Conservation (phyloP, 2,113 vertebrate genomes). For the Shinisaurus crocodilurus region DNA sequence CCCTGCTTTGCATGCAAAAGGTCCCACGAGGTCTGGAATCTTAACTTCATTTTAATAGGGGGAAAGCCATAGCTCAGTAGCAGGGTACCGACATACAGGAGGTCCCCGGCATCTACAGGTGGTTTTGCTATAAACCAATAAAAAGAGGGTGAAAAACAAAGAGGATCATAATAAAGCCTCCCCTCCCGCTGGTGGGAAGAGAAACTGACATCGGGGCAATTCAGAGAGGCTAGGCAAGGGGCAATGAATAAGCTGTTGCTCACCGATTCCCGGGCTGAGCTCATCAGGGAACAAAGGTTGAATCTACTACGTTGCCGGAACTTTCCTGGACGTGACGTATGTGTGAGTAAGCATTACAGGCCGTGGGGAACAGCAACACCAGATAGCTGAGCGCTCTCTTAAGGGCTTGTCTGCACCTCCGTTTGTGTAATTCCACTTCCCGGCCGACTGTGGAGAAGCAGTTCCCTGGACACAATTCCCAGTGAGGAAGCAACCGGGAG, state of each 20-base stretch:
- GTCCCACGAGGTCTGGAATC: no score
- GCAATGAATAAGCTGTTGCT: not conserved
- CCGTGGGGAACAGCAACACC: not conserved
- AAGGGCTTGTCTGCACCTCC: no score
- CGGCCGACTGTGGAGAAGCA: no score
- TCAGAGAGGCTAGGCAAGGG: not conserved
- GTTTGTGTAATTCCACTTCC: no score
- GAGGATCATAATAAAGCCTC: not conserved
- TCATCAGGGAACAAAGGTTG: not conserved
- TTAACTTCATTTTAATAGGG: no score
- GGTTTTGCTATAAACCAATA: not conserved
- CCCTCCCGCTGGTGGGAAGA: not conserved
- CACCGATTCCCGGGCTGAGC: not conserved
- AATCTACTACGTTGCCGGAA: not conserved
- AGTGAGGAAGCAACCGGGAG: no score
- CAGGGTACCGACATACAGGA: no score
- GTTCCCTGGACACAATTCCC: no score
- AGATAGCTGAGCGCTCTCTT: not conserved
- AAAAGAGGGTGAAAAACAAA: not conserved
- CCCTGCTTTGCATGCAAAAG: no score
- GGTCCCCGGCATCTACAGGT: no score
- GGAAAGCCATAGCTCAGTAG: no score
- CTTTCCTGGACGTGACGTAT: not conserved
- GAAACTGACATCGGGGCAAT: not conserved
- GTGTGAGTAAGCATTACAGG: not conserved